These are phyloP conservation scores for Barypeithes pellucidus DNA, from an alignment of 2,888 invertebrate species.

Conservation along the genomic window DNA sequence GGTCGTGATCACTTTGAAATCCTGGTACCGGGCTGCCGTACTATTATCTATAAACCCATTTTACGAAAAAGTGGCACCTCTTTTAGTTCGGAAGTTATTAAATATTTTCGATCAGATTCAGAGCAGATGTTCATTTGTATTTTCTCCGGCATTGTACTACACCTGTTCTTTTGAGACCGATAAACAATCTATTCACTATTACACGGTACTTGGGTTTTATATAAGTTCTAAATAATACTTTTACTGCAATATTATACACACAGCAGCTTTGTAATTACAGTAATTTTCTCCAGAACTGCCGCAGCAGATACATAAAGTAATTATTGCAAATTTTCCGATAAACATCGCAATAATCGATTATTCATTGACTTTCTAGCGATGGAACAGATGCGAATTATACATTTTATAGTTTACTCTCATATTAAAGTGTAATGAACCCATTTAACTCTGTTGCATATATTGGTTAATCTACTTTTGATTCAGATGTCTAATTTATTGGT, in stretches of 20 bases:
- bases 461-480: slow-evolving; percentile 20
- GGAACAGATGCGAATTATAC: slow-evolving; percentile 14
- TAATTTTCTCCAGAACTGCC: slow-evolving; percentile 7
- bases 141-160: not conserved
- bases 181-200: not conserved
- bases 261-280: not conserved
- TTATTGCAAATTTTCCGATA: slow-evolving; percentile 16
- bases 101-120: no score
- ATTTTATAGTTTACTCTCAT: slow-evolving; percentile 12
- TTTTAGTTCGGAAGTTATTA: no score
- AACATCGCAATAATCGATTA: slow-evolving; percentile 3
- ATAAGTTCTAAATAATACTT: not conserved
- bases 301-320: slow-evolving; percentile 1
- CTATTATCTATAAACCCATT: no score
- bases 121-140: no score
- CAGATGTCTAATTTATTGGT: not conserved
- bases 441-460: slow-evolving; percentile 6
- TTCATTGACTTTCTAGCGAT: slow-evolving; percentile 15
- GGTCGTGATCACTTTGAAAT: no score
- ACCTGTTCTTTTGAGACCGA: not conserved
- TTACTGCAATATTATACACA: not conserved
- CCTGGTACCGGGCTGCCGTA: no score
- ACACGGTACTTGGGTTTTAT: not conserved
- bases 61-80: no score
- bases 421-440: slow-evolving; percentile 21